Percentiles rank a stretch among this genome's conserved stretches.
Evolutionary conservation across 92 coral and sea anemone genomes (phyloP).

Genomic region (Palythoa grandis): DNA sequence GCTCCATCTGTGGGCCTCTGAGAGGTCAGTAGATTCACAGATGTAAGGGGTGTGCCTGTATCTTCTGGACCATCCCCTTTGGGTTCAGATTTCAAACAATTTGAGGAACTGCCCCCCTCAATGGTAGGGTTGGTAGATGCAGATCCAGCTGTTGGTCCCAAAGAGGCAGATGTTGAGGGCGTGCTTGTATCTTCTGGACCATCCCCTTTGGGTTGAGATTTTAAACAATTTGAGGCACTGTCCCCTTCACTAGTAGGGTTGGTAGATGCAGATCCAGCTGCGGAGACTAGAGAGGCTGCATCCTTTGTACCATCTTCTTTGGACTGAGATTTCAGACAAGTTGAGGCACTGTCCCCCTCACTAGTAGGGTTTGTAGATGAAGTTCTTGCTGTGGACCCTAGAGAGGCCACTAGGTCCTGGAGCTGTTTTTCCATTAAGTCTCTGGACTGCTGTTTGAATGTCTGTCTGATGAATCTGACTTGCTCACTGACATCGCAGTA

Average conservation of each 20-base stretch:
- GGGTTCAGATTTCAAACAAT: neutral
- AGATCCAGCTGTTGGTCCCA: constrained; percentile 6
- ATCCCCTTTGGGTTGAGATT: neutral
- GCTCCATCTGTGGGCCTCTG: neutral
- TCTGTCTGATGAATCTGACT: constrained; percentile 60
- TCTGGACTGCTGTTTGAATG: constrained; percentile 50
- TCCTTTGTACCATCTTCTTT: neutral
- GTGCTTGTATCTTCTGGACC: neutral
- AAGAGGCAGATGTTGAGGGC: neutral
- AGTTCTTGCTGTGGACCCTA: constrained; percentile 17
- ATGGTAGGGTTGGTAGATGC: neutral
- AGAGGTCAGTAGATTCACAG: neutral
- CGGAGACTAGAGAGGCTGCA: no score
- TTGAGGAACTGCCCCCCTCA: neutral
- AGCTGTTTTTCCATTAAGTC: constrained; percentile 49
- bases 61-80: neutral
- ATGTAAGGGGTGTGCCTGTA: neutral
- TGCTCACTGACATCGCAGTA: constrained; percentile 58
- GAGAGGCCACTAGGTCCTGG: constrained; percentile 11
- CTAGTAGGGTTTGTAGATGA: neutral
- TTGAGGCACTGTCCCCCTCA: neutral
- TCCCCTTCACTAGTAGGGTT: neutral
- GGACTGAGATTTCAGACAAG: neutral
- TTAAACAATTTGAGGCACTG: neutral
- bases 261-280: neutral